phyloP scores from a whole-genome alignment of 2,797 vertebrate genomes.

The Echiichthys vipera region DNA sequence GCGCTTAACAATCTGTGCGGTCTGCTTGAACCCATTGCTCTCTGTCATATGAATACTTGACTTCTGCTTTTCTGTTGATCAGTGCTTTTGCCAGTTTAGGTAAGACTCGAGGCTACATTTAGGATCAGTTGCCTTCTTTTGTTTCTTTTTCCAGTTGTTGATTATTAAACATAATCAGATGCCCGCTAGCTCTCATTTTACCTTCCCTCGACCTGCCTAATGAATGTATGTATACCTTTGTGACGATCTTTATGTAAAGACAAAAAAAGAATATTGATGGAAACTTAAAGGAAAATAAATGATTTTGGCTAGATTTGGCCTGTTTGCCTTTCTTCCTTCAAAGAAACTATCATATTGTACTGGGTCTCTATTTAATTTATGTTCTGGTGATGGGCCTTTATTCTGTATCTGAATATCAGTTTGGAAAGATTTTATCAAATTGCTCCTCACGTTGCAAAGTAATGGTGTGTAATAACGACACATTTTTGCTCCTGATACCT shows the following conservation, averaged over 20 bases:
- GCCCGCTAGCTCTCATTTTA: slow-evolving; percentile 16
- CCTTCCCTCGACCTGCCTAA: slow-evolving; percentile 43
- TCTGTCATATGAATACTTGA: slow-evolving; percentile 6
- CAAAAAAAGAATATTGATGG: slow-evolving; percentile 39
- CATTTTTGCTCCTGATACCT: slow-evolving; percentile 19
- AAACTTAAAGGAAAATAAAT: slow-evolving; percentile 67
- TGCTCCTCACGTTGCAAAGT: background rate
- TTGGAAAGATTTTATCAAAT: background rate
- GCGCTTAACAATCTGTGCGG: slow-evolving; percentile 1
- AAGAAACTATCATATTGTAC: background rate
- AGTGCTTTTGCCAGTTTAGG: slow-evolving; percentile 23
- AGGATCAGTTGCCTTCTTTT: slow-evolving; percentile 45
- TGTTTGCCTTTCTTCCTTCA: background rate
- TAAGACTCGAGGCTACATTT: slow-evolving; percentile 24
- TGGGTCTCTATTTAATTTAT: background rate
- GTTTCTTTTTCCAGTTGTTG: slow-evolving; percentile 4
- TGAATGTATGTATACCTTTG: slow-evolving; percentile 76
- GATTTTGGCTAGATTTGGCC: slow-evolving; percentile 54
- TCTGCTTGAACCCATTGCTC: slow-evolving; percentile 7
- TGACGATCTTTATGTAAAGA: slow-evolving; percentile 69
- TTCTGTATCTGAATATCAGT: slow-evolving; percentile 3
- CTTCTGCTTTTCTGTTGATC: slow-evolving; percentile 33
- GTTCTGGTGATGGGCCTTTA: background rate
- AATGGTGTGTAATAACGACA: slow-evolving; percentile 25
- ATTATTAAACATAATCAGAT: slow-evolving; percentile 41